Conservation (phyloP, 2,888 invertebrate genomes). For the Lasius fuliginosus region DNA sequence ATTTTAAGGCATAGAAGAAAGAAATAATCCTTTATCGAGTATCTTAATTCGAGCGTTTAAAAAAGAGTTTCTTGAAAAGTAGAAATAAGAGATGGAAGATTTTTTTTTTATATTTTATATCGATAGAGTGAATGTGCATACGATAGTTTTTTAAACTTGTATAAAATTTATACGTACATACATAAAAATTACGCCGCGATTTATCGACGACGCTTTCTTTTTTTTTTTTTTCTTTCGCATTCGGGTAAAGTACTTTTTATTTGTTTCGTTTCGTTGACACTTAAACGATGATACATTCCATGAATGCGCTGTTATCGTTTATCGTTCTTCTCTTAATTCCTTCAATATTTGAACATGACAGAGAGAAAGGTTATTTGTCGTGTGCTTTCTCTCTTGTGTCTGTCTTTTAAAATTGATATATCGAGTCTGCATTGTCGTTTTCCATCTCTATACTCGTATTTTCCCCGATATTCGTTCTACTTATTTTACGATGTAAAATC, state of each 20-base stretch:
- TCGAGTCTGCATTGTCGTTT: neutral
- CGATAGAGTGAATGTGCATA: constrained; percentile 23
- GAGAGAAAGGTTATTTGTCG: neutral
- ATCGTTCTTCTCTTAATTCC: constrained; percentile 34
- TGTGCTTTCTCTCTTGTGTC: neutral
- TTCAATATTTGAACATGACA: constrained; percentile 24
- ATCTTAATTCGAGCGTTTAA: constrained; percentile 52
- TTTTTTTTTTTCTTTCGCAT: neutral
- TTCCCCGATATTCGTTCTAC: neutral
- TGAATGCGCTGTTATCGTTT: neutral
- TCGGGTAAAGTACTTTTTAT: constrained; percentile 3
- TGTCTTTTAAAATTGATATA: constrained; percentile 22
- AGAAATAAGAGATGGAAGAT: constrained; percentile 28
- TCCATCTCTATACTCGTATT: neutral
- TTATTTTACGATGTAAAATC: constrained; percentile 10
- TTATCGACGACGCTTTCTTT: neutral
- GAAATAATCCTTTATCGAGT: constrained; percentile 58
- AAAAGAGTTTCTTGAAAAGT: constrained; percentile 37
- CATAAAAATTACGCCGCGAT: neutral
- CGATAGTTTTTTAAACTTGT: constrained; percentile 18
- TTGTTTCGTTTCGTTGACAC: constrained; percentile 39
- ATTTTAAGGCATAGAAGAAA: constrained; percentile 18
- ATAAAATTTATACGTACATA: neutral
- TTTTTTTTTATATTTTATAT: constrained; percentile 50
- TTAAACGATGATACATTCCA: constrained; percentile 15